A percentile compares a stretch with the other conserved stretches of the same genome.
Conservation (phyloP, 2,797 vertebrate species). For the Tadarida brasiliensis region DNA sequence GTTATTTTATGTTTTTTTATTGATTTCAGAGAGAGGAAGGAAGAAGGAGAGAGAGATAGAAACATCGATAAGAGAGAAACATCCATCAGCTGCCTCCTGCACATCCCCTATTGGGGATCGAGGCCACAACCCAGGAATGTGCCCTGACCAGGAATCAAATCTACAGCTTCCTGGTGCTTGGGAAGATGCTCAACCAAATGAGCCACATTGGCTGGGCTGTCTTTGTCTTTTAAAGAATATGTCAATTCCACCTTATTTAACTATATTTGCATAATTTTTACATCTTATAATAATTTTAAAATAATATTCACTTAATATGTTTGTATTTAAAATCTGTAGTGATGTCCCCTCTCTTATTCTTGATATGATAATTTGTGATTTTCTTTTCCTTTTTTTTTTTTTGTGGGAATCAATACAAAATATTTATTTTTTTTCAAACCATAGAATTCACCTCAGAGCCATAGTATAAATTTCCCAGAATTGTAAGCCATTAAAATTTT, state of each 20-base stretch:
- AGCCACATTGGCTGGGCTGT: no score
- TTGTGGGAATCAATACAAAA: conserved; percentile 77
- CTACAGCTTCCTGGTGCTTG: no score
- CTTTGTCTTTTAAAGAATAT: background rate
- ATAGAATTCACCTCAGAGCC: conserved; percentile 70
- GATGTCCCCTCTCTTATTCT: background rate
- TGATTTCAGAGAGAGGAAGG: no score
- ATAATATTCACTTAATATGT: background rate
- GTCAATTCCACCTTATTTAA: background rate
- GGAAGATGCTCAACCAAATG: no score
- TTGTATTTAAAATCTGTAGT: background rate
- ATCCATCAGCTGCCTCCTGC: no score
- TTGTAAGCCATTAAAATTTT: conserved; percentile 52
- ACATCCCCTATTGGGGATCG: no score
- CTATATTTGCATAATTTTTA: background rate
- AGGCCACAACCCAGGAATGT: no score
- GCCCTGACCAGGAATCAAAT: no score
- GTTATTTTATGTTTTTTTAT: no score
- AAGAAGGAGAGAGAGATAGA: no score
- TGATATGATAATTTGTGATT: background rate
- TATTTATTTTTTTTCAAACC: conserved; percentile 70
- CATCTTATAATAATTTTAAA: background rate
- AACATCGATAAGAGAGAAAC: no score
- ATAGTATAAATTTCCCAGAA: conserved; percentile 44
- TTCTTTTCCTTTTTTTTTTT: background rate